Evolutionary conservation across 2,888 invertebrate genomes (phyloP), one percentile per base, ranked within the genome.

Genomic region (Aphrophora alni): DNA sequence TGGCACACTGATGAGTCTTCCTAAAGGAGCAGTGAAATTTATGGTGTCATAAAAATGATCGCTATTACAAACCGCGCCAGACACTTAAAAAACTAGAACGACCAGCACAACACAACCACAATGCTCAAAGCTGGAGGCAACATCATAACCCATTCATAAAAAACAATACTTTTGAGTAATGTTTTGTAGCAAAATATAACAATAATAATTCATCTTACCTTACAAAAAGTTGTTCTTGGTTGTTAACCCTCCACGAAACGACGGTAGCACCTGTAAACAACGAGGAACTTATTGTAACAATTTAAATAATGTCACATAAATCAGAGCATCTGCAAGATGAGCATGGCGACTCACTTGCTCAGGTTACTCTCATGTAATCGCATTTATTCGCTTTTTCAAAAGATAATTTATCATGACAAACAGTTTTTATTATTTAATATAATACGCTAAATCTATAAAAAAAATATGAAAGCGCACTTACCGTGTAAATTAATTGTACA

Each of bases 401-500:
- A 59, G 2, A 59, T n/a, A 21, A 59, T 59, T 59, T 21, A 59
- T 12, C 59, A 59, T 21, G 10, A 21, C 21, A 59, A 21, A 59
- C 2, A 14, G 44, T 14, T 44, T 44, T 44, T 17, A 44, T 14
- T 8, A 17, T 14, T 44, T 44, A 44, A 2, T 4, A 17, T 44
- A 4, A 44, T 17, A 44, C 10, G 10, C 2, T 44, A 44, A 7
- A 17, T 44, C 44, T 44, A 17, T 10, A 14, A 17, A 44, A 44
- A 59, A 59, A 59, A 59, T 21, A 59, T 21, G 1, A 21, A 59
- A 21, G 59, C 21, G 21, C 87, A 91, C 93, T 93, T 91, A 97
- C 97, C 97, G 91, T 97, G 97, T 90, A 97, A 93, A 92, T 98
- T 97, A 89, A 98, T 95, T 88, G 97, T 97, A 91, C 97, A 97